Evolutionary conservation across 2,888 invertebrate genomes (phyloP), one percentile per base, ranked within the genome.

Genomic region (Meganola albula): DNA sequence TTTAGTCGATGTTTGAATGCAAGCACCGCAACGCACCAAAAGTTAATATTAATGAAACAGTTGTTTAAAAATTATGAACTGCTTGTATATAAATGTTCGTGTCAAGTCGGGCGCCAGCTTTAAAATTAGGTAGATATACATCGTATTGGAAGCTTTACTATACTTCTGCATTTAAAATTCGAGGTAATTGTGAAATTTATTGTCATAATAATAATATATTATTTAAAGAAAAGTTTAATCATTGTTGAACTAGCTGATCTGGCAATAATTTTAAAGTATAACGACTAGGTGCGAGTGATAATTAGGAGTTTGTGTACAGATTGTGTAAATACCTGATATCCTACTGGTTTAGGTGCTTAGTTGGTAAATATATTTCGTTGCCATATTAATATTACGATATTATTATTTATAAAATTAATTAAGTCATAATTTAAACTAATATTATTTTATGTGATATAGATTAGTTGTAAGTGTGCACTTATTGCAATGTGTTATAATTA

Each of bases 321-420:
- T 51, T 52, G 48, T 83, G 82, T 83, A 83, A 75, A 83, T 83
- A 83, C 61, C 63, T 71, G 59, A 72, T 72, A 63, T 66, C 77
- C 78, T 78, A 72, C 67, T 70, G 70, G 66, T 72, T 62, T 77
- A 80, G 82, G 82, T 82, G 82, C 79, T 78, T 83, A 82, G 83
- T 70, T 75, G 78, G 74, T 74, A 74, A 75, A 78, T 75, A 71
- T 78, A 74, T 83, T 83, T 79, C 75, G 84, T 85, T 85, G 85
- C 85, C 85, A 85, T 85, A 85, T 83, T 84, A 84, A 79, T 74
- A 65, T 77, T 80, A 82, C 76, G 75, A 74, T 79, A 79, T 74
- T 70, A 76, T 82, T 79, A 83, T 83, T 79, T 84, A 82, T 83
- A 74, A 72, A 70, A 70, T 68, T 69, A 66, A 53, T 70, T 80